Evolutionary conservation across 2,113 vertebrate species (phyloP).

Genomic region (Gobio gobio): DNA sequence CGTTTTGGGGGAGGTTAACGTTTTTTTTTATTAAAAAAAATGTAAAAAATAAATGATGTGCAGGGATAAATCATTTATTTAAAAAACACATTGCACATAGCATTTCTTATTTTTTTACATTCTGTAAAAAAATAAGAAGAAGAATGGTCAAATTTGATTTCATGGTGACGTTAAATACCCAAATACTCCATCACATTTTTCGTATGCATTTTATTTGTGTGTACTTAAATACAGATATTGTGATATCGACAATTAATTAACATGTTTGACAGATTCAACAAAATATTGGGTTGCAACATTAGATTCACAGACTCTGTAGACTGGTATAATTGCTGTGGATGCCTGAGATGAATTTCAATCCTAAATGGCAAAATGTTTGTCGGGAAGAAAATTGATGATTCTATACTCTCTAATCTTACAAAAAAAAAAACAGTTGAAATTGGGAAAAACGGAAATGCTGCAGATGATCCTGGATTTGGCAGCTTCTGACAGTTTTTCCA

Average conservation of each 20-base stretch:
- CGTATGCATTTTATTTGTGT: not conserved
- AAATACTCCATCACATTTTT: not conserved
- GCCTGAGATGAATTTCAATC: not conserved
- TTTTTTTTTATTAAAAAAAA: no score
- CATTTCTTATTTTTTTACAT: no score
- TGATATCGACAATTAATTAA: not conserved
- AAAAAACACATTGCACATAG: no score
- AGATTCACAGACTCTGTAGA: not conserved
- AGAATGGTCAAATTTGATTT: no score
- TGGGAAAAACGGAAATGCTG: not conserved
- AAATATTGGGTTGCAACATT: not conserved
- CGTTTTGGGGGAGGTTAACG: no score
- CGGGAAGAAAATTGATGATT: not conserved
- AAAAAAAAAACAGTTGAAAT: not conserved
- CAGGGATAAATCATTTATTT: no score
- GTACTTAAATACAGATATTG: not conserved
- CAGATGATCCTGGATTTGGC: conserved; percentile 16
- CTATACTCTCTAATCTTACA: not conserved
- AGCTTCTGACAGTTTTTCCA: conserved; percentile 29
- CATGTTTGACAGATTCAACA: not conserved
- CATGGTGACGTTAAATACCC: no score
- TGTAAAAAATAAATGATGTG: no score
- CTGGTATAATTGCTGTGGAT: not conserved
- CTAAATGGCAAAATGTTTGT: not conserved
- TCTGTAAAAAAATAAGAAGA: no score